Conservation (phyloP, 2,888 invertebrate genomes). For the Noctua pronuba region DNA sequence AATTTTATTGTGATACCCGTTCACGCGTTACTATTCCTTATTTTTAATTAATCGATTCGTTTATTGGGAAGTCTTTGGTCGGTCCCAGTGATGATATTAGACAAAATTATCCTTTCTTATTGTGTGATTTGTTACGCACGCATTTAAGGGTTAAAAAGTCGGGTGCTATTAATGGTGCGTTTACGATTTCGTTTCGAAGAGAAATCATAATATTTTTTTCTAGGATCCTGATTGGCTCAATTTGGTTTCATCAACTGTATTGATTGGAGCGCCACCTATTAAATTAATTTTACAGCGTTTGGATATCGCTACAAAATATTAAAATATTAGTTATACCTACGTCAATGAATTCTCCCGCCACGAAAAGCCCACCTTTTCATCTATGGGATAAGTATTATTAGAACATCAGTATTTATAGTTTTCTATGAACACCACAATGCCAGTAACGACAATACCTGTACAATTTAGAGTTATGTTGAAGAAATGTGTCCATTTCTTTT, state of each 20-base stretch:
- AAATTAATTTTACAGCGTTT: slow-evolving; percentile 61
- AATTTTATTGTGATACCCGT: slow-evolving; percentile 86
- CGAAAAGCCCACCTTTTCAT: background rate
- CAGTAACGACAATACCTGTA: background rate
- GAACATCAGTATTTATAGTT: background rate
- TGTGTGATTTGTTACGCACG: slow-evolving; percentile 83
- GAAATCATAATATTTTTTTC: slow-evolving; percentile 69
- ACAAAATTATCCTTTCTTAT: slow-evolving; percentile 76
- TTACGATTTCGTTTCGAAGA: slow-evolving; percentile 70
- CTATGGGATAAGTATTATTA: background rate
- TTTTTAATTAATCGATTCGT: slow-evolving; percentile 87
- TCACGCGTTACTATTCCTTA: slow-evolving; percentile 82
- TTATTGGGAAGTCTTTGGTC: slow-evolving; percentile 76
- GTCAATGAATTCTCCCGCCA: slow-evolving; percentile 27
- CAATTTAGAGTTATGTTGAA: background rate
- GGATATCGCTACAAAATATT: slow-evolving; percentile 46
- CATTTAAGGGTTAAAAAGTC: slow-evolving; percentile 76
- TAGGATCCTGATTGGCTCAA: slow-evolving; percentile 69
- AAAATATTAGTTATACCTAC: slow-evolving; percentile 44
- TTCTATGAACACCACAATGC: background rate
- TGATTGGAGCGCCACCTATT: slow-evolving; percentile 76
- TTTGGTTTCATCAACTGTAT: slow-evolving; percentile 71
- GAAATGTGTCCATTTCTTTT: background rate
- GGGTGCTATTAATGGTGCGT: slow-evolving; percentile 82
- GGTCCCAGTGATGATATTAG: slow-evolving; percentile 80